Base-by-base conservation (phyloP, 2,797 vertebrate species). In the Meda fulgida region DNA sequence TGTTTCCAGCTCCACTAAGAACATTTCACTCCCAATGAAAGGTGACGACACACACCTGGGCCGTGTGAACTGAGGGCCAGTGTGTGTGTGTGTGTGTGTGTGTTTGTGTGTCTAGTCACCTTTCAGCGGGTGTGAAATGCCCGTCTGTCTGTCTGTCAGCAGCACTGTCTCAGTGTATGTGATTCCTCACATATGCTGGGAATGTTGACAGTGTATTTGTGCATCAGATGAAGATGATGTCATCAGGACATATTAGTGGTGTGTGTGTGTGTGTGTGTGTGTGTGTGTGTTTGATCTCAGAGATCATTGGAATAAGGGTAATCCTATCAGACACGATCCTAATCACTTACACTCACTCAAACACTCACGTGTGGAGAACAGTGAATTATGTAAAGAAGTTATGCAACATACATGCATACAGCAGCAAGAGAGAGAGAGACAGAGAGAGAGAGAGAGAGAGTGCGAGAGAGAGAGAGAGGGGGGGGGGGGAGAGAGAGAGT, bases 21-120 rank as follows among this genome's bases (percentile, higher is more conserved):
- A 90, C 91, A 90, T 92, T 93, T 94, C 92, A 90, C 93, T 87
- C 93, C 92, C 90, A 88, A 92, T 92, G 92, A 92, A 91, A 94
- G 93, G 92, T 93, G 93, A 48, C 4, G 46, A 16, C 46, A 16
- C 46, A 48, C 46, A 48, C 46, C 16, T 31, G 31, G 31, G 31
- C 31, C 31, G 31, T 31, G 31, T 31, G 31, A 31, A 31, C 31
- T 31, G 31, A 31, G 31, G 31, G 31, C 31, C 3, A 31, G 40
- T 43, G 10, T 43, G 40, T 43, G 10, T 43, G 3, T 40, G 40
- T 40, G 40, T 40, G 40, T 40, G 40, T 40, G 43, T 14, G 70
- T 29, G 70, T 29, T 1, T 9, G 13, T 31, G 11, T 67, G 31
- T 93, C 90, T 91, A 4, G 43, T 92, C 93, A 94, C 92, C 93